Conservation (phyloP, 2,113 vertebrate genomes). For the Jacana jacana region DNA sequence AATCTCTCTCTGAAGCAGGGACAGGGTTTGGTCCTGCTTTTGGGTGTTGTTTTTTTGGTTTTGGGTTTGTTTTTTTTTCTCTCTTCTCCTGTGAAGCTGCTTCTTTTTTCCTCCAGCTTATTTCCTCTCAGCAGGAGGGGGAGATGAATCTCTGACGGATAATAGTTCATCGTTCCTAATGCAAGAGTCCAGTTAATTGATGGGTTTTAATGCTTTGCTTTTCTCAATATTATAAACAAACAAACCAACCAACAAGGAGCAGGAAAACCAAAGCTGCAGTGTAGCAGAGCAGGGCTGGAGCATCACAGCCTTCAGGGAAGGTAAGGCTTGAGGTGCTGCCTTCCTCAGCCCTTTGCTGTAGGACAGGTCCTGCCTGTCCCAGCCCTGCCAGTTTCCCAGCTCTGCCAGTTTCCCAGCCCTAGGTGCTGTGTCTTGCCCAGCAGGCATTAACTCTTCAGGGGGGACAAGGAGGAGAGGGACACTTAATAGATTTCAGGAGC, state of each 20-base stretch:
- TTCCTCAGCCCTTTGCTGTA: fast-evolving
- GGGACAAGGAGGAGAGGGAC: no score
- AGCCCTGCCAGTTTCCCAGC: no score
- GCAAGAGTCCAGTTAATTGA: conserved; percentile 55
- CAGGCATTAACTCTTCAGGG: no score
- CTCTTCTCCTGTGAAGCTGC: background rate
- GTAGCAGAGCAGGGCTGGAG: background rate
- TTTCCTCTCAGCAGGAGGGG: conserved; percentile 56
- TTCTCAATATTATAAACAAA: background rate
- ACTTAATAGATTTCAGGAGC: no score
- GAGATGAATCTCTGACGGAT: conserved; percentile 37
- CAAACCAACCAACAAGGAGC: background rate
- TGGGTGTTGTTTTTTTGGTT: no score
- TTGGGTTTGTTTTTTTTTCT: background rate
- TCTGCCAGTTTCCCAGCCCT: no score
- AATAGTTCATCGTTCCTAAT: conserved; percentile 36
- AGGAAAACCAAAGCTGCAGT: background rate
- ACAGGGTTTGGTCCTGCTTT: background rate
- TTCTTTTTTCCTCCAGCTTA: conserved; percentile 6
- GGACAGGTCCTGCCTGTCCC: background rate
- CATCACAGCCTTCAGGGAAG: background rate
- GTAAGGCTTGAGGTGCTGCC: background rate
- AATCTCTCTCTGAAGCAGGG: conserved; percentile 24
- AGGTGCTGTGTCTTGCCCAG: no score
- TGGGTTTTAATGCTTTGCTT: conserved; percentile 39